Evolutionary conservation across 1,140 invertebrate genomes (phyloP), one percentile per base, ranked within the genome.

Genomic region (Cyrtorhinus lividipennis): DNA sequence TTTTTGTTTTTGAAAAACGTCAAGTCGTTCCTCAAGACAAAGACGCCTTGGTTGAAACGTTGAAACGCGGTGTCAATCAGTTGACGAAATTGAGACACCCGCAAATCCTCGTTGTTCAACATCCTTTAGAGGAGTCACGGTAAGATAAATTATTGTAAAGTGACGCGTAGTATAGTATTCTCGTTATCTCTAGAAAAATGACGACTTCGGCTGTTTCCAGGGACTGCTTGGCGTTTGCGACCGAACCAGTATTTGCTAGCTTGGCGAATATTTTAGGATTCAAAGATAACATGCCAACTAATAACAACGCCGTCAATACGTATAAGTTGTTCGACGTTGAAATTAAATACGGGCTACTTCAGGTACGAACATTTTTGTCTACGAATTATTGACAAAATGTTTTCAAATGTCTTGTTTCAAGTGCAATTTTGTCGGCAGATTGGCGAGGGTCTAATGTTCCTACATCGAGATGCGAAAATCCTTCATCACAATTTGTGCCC

Each of bases 1-100:
- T 98, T 65, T 98, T 98, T 79, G 83, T 98, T 1, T 93, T 98
- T 72, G 95, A 98, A 71, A 98, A 98, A 73, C 85, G 90, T 67
- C 76, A 81, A 58, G 70, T 98, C 5, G 95, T 98, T 46, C 83
- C 83, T 72, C 79, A 81, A 23, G 92, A 97, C 67, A 76, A 84
- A 67, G 95, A 98, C 63, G 74, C 82, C 0, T 84, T 98, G 72
- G 71, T 97, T 59, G 92, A 95, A 12, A 81, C 81, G 0, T 71
- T 98, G 24, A 87, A 86, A 67, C 82, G 85, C 65, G 94, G 95
- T 8, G 84, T 96, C 0, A 80, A 84, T 8, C 94, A 98, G 69
- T 72, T 98, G 13, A 97, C 95, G 0, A 86, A 94, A 71, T 79
- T 99, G 24, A 78, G 93, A 56, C 95, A 99, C 77, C 95, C 95